Percentiles rank a stretch among this genome's conserved stretches.
Conservation (phyloP, 2,797 vertebrate genomes). For the Rhadinocentrus ornatus region DNA sequence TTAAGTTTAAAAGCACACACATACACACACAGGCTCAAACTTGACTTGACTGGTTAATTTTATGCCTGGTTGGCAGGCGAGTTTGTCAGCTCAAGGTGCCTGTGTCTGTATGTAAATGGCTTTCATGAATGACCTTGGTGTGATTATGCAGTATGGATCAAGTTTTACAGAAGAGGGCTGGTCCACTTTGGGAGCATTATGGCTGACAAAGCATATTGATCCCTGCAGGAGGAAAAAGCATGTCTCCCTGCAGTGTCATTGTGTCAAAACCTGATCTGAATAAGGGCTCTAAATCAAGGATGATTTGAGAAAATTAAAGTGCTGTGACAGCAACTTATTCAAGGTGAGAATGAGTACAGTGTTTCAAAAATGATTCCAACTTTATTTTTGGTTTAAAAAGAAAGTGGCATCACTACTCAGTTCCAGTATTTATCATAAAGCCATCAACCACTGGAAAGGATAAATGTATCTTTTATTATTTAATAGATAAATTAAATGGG, state of each 20-base stretch:
- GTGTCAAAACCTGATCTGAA: conserved; percentile 46
- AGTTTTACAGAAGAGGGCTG: conserved; percentile 57
- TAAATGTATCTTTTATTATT: too few relatives aligned
- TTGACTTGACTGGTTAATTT: conserved; percentile 69
- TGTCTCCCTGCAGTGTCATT: conserved; percentile 59
- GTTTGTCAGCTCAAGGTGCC: conserved; percentile 69
- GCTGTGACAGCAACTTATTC: conserved; percentile 6
- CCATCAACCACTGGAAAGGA: too few relatives aligned
- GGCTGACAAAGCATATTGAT: conserved; percentile 73
- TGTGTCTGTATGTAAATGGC: conserved; percentile 64
- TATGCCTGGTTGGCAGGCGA: conserved; percentile 61
- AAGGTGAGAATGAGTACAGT: neutral
- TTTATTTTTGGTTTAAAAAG: too few relatives aligned
- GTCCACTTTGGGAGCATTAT: conserved; percentile 48
- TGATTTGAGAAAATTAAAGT: conserved; percentile 11
- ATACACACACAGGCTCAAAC: conserved; percentile 33
- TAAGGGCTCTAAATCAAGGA: conserved; percentile 22
- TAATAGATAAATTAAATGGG: too few relatives aligned
- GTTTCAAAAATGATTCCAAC: too few relatives aligned
- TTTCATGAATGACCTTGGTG: conserved; percentile 66
- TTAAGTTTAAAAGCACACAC: conserved; percentile 16
- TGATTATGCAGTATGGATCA: conserved; percentile 73
- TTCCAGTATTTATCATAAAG: too few relatives aligned
- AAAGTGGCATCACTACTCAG: too few relatives aligned
- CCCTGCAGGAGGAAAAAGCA: conserved; percentile 59